Base-by-base conservation (phyloP, 2,888 invertebrate genomes). In the Aromia moschata region DNA sequence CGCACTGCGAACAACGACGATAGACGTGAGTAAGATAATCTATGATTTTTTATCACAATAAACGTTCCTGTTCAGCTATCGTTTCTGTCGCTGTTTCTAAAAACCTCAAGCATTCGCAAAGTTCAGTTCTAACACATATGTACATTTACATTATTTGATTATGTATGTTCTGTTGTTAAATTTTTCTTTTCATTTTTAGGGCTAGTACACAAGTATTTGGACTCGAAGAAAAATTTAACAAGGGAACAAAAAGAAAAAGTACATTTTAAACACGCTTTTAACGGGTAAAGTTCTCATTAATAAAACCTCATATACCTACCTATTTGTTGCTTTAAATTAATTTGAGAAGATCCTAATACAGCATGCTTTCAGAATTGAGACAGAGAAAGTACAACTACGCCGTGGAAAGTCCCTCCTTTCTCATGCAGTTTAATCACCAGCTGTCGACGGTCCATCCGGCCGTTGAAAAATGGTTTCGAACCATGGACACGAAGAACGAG, bases 401-500 rank as follows among this genome's bases (percentile, higher is more conserved):
- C 14, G 5, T 58, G n/a, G 58, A 58, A 30, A 55, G 56, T 10
- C 41, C 58, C 9, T 54, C 61, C 1, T 52, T 56, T 33, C 20
- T 46, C 1, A 43, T 51, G n/a, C 46, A 56, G 18, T 41, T 36
- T 18, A 44, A 15, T 7, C 14, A 31, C 3, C 49, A 37, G 4
- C 9, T 18, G 11, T 36, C 56, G 7, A 43, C 53, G 10, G 56
- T 63, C 14, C 72, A 73, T 60, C 71, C 70, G 2, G 76, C 75
- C 9, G 72, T 78, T 10, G 74, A 75, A 56, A 75, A 71, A 63
- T 76, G 73, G 73, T 74, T 75, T 52, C 65, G 69, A 30, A 61
- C 71, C 2, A 71, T 73, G 70, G 75, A 75, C 33, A 69, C 69
- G 10, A 69, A 72, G 56, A 62, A 59, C 16, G 70, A 72, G 43